Percentiles rank a stretch among this genome's conserved stretches.
phyloP scores from a whole-genome alignment of 2,888 invertebrate species.

The Drosophila planitibia region DNA sequence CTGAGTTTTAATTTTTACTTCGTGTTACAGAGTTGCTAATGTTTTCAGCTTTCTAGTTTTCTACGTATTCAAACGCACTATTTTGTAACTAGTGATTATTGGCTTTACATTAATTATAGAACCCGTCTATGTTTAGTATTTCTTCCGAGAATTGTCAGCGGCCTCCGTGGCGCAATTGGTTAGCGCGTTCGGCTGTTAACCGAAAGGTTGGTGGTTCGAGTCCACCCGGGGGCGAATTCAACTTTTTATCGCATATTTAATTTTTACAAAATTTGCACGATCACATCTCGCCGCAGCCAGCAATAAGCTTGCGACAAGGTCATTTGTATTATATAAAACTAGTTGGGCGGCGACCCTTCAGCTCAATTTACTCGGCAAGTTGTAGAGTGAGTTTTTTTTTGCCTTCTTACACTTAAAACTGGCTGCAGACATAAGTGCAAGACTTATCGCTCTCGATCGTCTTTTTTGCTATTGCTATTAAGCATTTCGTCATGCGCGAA shows the following conservation, averaged over 20 bases:
- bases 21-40: too few species aligned
- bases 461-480: slow-evolving; percentile 6
- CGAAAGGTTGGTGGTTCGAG: slow-evolving; percentile 99
- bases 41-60: neutral
- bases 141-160: neutral
- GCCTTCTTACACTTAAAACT: slow-evolving; percentile 36
- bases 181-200: slow-evolving; percentile 99
- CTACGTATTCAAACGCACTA: neutral
- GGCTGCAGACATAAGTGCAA: slow-evolving; percentile 20
- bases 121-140: slow-evolving; percentile 21
- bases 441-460: slow-evolving; percentile 32
- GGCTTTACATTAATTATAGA: too few species aligned
- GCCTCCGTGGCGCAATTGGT: slow-evolving; percentile 87
- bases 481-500: slow-evolving; percentile 31
- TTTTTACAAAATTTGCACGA: slow-evolving; percentile 5
- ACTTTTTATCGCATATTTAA: slow-evolving; percentile 4
- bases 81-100: neutral
- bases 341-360: slow-evolving; percentile 30
- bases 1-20: neutral
- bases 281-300: slow-evolving; percentile 5
- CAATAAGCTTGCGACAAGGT: slow-evolving; percentile 38
- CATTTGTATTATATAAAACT: slow-evolving; percentile 34
- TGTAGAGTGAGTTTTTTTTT: slow-evolving; percentile 38
- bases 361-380: slow-evolving; percentile 25
- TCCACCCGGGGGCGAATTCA: slow-evolving; percentile 94